These are phyloP conservation scores for Chrysopa pallens DNA, from an alignment of 1,140 invertebrate genomes.

Conservation along the genomic window DNA sequence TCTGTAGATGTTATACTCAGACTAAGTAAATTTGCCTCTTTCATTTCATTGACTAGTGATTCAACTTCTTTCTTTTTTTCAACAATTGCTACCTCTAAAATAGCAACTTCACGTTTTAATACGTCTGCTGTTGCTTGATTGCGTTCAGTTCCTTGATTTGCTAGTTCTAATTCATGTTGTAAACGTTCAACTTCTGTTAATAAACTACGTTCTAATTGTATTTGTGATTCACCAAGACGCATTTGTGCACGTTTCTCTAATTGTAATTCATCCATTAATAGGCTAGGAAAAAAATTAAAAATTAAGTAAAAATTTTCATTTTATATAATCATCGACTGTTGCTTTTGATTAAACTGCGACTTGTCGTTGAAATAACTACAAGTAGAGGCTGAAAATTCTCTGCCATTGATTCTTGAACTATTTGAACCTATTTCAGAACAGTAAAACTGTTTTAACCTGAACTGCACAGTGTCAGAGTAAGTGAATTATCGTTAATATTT, in stretches of 20 bases:
- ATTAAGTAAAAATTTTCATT: slow-evolving; percentile 1
- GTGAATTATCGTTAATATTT: too few relatives aligned
- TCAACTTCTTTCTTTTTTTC: slow-evolving; percentile 77
- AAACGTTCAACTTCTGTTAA: slow-evolving; percentile 62
- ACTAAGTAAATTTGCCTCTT: slow-evolving; percentile 78
- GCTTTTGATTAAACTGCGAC: too few relatives aligned
- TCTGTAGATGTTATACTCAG: slow-evolving; percentile 66
- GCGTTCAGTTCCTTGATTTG: slow-evolving; percentile 59
- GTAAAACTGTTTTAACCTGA: too few relatives aligned
- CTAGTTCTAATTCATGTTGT: slow-evolving; percentile 65
- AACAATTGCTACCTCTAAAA: slow-evolving; percentile 58
- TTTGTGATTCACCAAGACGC: slow-evolving; percentile 20
- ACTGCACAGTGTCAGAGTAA: too few relatives aligned
- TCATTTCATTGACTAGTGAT: slow-evolving; percentile 70
- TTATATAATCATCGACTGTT: too few relatives aligned
- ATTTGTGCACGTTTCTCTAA: slow-evolving; percentile 32
- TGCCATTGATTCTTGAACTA: too few relatives aligned
- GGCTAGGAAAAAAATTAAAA: slow-evolving; percentile 17
- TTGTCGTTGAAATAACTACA: too few relatives aligned
- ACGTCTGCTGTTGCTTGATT: slow-evolving; percentile 64
- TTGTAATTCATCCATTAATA: slow-evolving; percentile 40
- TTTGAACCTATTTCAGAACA: too few relatives aligned
- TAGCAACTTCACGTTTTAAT: slow-evolving; percentile 55
- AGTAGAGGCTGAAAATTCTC: too few relatives aligned
- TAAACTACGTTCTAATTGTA: slow-evolving; percentile 56